Base-by-base conservation (phyloP, 2,888 invertebrate species). In the Drosophila eohydei region DNA sequence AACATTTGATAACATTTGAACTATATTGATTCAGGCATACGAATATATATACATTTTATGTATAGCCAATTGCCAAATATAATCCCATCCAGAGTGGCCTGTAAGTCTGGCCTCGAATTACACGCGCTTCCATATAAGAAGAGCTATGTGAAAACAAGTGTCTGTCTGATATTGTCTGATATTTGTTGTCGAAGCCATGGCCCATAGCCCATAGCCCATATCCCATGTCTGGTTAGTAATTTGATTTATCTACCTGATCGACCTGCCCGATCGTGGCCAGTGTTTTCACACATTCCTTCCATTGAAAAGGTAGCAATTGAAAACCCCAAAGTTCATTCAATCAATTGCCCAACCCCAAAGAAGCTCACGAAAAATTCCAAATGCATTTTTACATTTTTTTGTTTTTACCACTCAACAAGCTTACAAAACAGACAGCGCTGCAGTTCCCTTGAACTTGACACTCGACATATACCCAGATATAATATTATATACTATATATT, bases 361-460 rank as follows among this genome's bases (percentile, higher is more conserved):
- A 62, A 75, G 48, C 43, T 55, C 38, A 44, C 21, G 48, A 59
- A 34, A 71, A 67, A 59, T 66, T 64, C 46, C 54, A 50, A 67
- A 59, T 62, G 36, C 79, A 66, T 57, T 65, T 54, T 73, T 30
- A 12, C 16, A 55, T 21, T 16, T 21, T 60, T 69, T 75, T 68
- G 51, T 57, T 66, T 71, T 67, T 41, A 16, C 8, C 44, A 2
- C 5, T n/a, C 44, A 74, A 83, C 76, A 80, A 68, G 72, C 72
- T 80, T 65, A 67, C 44, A 80, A 83, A 84, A 69, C 83, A 50
- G 89, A 74, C 75, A 84, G 68, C 83, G 62, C 67, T 69, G 83
- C 86, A 80, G 77, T 90, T 91, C 83, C 91, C 91, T 88, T 92
- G 91, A 92, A 91, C 91, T 91, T 91, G 91, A 92, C 91, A 90